Evolutionary conservation across 2,888 invertebrate species (phyloP).

Genomic region (Anorthoa munda): DNA sequence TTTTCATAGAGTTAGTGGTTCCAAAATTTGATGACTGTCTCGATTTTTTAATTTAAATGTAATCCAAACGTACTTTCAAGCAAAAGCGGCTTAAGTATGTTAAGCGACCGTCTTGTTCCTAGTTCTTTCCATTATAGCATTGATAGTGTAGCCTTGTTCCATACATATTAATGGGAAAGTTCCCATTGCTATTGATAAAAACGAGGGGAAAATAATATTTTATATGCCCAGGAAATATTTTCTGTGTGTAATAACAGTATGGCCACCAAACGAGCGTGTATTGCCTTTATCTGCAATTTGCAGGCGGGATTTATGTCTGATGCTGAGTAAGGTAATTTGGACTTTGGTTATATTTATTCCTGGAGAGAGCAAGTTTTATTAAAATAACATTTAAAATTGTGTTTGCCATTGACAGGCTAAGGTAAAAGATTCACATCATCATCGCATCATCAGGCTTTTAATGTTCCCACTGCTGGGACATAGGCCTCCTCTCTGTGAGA

Average conservation of each 20-base stretch:
- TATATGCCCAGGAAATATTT: slow-evolving; percentile 23
- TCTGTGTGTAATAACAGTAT: neutral
- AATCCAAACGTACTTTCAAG: slow-evolving; percentile 5
- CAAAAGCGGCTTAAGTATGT: slow-evolving; percentile 11
- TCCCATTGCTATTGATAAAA: slow-evolving; percentile 29
- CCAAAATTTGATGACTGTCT: too few relatives aligned
- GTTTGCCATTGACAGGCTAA: too few relatives aligned
- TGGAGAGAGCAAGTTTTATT: neutral
- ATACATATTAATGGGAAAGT: slow-evolving; percentile 56
- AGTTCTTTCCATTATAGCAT: slow-evolving; percentile 25
- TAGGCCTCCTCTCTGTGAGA: too few relatives aligned
- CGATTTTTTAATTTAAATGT: neutral
- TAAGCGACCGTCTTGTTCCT: slow-evolving; percentile 17
- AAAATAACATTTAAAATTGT: too few relatives aligned
- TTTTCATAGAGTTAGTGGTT: too few relatives aligned
- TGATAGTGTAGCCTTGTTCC: slow-evolving; percentile 30
- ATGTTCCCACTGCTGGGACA: too few relatives aligned
- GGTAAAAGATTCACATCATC: too few relatives aligned
- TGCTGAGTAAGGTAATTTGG: neutral
- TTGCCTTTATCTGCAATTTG: neutral
- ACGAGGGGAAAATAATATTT: slow-evolving; percentile 16
- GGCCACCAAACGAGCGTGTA: slow-evolving; percentile 9
- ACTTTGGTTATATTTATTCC: neutral
- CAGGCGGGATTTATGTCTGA: neutral
- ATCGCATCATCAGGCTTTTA: neutral